phyloP scores from a whole-genome alignment of 2,113 vertebrate genomes.

The Paratilapia polleni region DNA sequence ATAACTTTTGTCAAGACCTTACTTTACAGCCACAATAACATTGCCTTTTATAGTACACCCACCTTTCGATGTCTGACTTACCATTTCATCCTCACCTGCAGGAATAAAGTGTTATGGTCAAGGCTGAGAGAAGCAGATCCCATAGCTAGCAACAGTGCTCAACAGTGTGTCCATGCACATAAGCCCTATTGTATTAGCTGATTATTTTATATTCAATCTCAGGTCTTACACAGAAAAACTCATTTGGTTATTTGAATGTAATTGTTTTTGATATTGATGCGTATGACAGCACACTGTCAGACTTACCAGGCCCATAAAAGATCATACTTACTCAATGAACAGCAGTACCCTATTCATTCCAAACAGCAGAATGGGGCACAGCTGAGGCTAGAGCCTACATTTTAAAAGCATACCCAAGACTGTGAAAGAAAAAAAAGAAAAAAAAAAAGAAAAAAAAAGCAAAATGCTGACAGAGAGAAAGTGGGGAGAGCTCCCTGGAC shows the following conservation, averaged over 20 bases:
- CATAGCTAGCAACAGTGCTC: constrained; percentile 82
- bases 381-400: constrained; percentile 90
- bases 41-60: constrained; percentile 52
- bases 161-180: constrained; percentile 80
- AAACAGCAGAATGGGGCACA: constrained; percentile 92
- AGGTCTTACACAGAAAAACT: constrained; percentile 90
- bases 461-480: constrained; percentile 73
- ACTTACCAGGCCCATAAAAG: constrained; percentile 92
- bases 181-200: constrained; percentile 42
- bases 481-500: constrained; percentile 67
- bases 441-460: constrained; percentile 19
- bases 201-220: constrained; percentile 70
- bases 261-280: constrained; percentile 77
- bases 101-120: constrained; percentile 60
- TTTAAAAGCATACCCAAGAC: constrained; percentile 89
- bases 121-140: constrained; percentile 75
- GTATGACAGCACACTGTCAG: constrained; percentile 85
- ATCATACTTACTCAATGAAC: constrained; percentile 91
- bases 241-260: constrained; percentile 69
- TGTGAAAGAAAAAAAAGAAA: constrained; percentile 66
- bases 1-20: constrained; percentile 75
- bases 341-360: constrained; percentile 92
- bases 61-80: constrained; percentile 74
- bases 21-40: constrained; percentile 52
- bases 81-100: constrained; percentile 66